Evolutionary conservation across 1,140 invertebrate genomes (phyloP).

Genomic region (Conus betulinus): DNA sequence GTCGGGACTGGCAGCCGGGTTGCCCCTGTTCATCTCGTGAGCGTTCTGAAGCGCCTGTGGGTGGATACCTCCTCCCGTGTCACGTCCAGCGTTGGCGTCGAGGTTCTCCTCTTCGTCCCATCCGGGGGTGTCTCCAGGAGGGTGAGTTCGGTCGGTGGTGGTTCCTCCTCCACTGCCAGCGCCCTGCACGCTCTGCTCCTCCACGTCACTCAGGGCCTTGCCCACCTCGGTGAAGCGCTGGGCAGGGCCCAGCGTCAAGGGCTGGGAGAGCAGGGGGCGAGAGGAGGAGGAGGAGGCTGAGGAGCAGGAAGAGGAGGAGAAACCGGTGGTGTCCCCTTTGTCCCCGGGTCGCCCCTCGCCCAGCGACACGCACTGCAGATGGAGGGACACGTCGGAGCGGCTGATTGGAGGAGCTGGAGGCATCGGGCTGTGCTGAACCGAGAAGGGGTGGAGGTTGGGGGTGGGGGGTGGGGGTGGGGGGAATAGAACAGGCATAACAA

Average conservation of each 20-base stretch:
- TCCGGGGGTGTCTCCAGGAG: neutral
- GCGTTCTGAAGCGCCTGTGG: neutral
- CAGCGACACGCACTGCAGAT: conserved; percentile 21
- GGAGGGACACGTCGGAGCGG: neutral
- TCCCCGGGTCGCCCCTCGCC: neutral
- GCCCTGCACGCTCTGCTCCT: neutral
- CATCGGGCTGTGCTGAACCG: conserved; percentile 4
- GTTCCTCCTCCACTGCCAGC: neutral
- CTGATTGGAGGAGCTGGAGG: neutral
- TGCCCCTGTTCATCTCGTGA: neutral
- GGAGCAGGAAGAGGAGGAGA: neutral
- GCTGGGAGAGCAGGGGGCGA: neutral
- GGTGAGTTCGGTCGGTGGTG: neutral
- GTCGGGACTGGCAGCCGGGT: neutral
- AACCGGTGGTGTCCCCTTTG: neutral
- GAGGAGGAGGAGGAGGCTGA: neutral
- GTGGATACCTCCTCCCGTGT: neutral
- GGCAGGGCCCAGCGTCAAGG: neutral
- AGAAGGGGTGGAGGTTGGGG: too few species aligned
- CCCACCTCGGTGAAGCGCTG: neutral
- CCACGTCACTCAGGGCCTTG: conserved; percentile 20
- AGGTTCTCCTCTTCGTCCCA: neutral
- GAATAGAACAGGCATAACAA: neutral
- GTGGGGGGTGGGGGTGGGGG: too few species aligned
- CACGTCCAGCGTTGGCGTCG: neutral